Conservation (phyloP, 2,113 vertebrate genomes). For the Charina bottae region DNA sequence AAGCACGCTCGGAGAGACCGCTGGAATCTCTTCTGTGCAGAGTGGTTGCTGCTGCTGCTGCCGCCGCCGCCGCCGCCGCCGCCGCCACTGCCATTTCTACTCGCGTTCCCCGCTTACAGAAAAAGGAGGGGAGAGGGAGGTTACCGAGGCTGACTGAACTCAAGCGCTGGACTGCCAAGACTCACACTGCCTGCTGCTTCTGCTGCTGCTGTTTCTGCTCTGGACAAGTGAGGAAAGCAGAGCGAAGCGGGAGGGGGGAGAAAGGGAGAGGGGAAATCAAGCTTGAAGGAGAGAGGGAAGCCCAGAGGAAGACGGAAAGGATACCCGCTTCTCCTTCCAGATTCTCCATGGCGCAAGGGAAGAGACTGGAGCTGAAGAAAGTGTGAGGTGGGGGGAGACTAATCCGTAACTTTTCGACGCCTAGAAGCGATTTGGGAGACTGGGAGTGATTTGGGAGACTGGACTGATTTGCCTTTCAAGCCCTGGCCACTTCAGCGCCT, state of each 20-base stretch:
- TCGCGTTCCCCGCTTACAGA: conserved; percentile 30
- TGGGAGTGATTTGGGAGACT: conserved; percentile 41
- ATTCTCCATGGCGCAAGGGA: conserved; percentile 37
- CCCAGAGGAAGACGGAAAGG: neutral
- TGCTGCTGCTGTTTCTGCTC: conserved; percentile 21
- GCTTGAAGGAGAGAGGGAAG: conserved; percentile 24
- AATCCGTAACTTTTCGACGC: neutral
- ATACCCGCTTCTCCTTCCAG: conserved; percentile 43
- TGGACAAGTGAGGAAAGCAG: conserved; percentile 28
- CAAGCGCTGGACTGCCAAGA: conserved; percentile 64
- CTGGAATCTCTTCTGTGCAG: conserved; percentile 3
- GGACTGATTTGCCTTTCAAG: neutral
- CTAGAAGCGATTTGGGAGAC: conserved; percentile 45
- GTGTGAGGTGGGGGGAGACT: neutral
- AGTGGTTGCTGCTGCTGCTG: neutral
- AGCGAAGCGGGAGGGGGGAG: conserved; percentile 29
- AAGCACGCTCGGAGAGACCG: neutral
- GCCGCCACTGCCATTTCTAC: conserved; percentile 59
- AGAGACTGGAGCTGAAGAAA: conserved; percentile 58
- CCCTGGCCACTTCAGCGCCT: conserved; percentile 30
- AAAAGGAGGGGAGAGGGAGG: conserved; percentile 46
- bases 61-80: conserved; percentile 18
- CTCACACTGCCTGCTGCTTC: conserved; percentile 53
- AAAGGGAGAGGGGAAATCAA: conserved; percentile 30
- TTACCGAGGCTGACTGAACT: conserved; percentile 53